These are phyloP conservation scores for Anniella stebbinsi DNA, from an alignment of 2,797 vertebrate genomes.

Conservation along the genomic window DNA sequence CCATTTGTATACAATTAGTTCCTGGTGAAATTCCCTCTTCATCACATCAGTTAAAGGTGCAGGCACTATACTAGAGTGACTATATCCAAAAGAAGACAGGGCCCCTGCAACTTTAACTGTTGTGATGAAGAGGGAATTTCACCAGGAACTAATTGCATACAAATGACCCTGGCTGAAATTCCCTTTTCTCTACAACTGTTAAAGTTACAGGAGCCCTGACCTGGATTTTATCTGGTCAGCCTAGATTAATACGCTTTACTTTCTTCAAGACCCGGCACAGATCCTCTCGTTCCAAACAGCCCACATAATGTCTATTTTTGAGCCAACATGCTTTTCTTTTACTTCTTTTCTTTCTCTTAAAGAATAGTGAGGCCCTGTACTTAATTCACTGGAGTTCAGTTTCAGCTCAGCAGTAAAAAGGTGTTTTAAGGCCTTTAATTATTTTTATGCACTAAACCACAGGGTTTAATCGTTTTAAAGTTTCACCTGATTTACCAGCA, in stretches of 20 bases:
- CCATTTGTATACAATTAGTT: too few relatives aligned
- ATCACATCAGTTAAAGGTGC: too few relatives aligned
- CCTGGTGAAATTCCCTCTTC: too few relatives aligned
- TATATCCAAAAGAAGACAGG: too few relatives aligned
- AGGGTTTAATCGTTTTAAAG: neutral
- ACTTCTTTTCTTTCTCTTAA: neutral
- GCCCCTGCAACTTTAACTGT: too few relatives aligned
- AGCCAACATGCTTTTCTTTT: neutral
- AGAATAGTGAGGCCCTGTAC: neutral
- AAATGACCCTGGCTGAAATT: too few relatives aligned
- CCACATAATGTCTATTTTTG: neutral
- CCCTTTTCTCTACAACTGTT: too few relatives aligned
- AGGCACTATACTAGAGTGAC: too few relatives aligned
- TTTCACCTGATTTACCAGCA: slow-evolving; percentile 49
- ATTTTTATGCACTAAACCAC: slow-evolving; percentile 33
- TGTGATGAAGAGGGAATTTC: too few relatives aligned
- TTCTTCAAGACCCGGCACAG: neutral
- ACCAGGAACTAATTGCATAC: too few relatives aligned
- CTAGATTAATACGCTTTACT: neutral
- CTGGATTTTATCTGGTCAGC: too few relatives aligned
- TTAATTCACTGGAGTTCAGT: slow-evolving; percentile 33
- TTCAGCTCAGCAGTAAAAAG: slow-evolving; percentile 38
- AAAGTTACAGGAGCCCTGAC: too few relatives aligned
- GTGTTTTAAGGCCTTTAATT: slow-evolving; percentile 40
- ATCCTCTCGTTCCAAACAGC: neutral